Evolutionary conservation across 2,888 invertebrate genomes (phyloP).

Genomic region (Lithophane ornitopus): DNA sequence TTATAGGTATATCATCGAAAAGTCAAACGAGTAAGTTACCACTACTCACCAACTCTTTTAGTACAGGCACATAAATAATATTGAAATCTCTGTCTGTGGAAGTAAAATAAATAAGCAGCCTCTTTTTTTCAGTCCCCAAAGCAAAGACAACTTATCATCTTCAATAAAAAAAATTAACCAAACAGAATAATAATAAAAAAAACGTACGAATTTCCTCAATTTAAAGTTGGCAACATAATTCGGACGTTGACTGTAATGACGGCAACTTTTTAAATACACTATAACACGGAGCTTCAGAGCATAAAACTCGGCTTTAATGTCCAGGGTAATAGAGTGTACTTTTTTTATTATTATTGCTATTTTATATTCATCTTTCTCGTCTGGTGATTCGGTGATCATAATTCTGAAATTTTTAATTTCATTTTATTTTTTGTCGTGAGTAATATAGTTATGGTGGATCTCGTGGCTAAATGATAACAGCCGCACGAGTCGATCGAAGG

Average conservation of each 20-base stretch:
- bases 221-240: constrained; percentile 61
- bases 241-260: constrained; percentile 50
- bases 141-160: neutral
- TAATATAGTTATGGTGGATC: neutral
- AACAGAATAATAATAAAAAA: constrained; percentile 22
- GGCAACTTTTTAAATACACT: constrained; percentile 66
- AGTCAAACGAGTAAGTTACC: neutral
- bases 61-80: neutral
- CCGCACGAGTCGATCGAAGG: too few relatives aligned
- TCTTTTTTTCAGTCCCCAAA: neutral
- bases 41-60: neutral
- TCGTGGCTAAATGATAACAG: too few relatives aligned
- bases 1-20: too few relatives aligned
- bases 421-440: constrained; percentile 5
- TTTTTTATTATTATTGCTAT: constrained; percentile 57
- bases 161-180: constrained; percentile 3
- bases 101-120: neutral
- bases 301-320: constrained; percentile 55
- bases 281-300: constrained; percentile 53
- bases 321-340: constrained; percentile 40
- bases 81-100: neutral
- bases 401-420: constrained; percentile 20
- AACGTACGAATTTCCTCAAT: constrained; percentile 55
- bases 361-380: constrained; percentile 42
- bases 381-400: constrained; percentile 24